A percentile compares a stretch with the other conserved stretches of the same genome.
Conservation (phyloP, 2,113 vertebrate species). For the Pollachius pollachius region DNA sequence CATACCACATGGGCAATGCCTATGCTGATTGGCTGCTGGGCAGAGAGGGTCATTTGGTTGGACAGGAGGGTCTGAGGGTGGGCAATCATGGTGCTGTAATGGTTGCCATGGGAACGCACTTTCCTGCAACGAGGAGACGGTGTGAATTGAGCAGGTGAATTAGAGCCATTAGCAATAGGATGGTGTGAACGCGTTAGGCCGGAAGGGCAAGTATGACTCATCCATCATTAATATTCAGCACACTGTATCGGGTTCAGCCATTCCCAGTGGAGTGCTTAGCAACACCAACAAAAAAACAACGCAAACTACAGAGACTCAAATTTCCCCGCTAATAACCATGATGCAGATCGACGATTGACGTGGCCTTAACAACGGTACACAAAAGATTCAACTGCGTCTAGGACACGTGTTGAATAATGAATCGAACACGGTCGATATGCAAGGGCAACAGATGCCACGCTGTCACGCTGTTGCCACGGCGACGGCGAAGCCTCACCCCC, state of each 20-base stretch:
- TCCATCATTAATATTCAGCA: constrained; percentile 60
- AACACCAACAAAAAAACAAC: constrained; percentile 14
- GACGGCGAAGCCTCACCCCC: constrained; percentile 81
- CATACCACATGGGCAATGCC: constrained; percentile 97
- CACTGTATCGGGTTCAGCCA: background rate
- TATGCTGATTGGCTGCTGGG: constrained; percentile 94
- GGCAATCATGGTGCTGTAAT: constrained; percentile 90
- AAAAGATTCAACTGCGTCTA: background rate
- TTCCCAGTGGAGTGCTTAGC: constrained; percentile 7
- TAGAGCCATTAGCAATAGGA: constrained; percentile 48
- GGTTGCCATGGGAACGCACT: constrained; percentile 89
- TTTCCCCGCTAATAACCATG: no score
- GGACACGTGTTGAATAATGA: background rate
- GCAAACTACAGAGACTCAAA: no score
- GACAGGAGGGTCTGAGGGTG: constrained; percentile 92
- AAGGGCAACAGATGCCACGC: no score
- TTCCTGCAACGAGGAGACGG: constrained; percentile 79
- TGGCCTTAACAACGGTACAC: background rate
- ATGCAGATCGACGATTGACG: no score
- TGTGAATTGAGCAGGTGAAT: constrained; percentile 47
- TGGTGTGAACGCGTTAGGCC: constrained; percentile 23
- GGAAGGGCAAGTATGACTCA: constrained; percentile 56
- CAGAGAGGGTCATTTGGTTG: constrained; percentile 94
- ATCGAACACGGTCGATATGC: background rate
- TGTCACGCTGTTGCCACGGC: background rate